These are phyloP conservation scores for Columba livia DNA, from an alignment of 2,113 vertebrate species.

Conservation along the genomic window DNA sequence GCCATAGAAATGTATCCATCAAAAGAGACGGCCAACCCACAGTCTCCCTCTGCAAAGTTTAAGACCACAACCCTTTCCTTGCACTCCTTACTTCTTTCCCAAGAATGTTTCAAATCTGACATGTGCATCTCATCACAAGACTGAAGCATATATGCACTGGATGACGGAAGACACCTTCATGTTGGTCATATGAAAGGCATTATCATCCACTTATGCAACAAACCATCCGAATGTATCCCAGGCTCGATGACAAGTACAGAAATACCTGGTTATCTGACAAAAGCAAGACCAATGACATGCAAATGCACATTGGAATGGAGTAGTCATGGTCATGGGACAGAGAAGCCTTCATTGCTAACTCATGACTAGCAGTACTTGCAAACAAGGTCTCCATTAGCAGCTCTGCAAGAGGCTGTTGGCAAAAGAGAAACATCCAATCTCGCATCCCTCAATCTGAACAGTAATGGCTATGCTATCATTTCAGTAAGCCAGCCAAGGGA, in stretches of 20 bases:
- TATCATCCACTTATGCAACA: background rate
- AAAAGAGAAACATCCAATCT: background rate
- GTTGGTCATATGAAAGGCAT: background rate
- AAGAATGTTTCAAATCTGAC: background rate
- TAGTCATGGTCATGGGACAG: background rate
- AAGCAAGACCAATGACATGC: background rate
- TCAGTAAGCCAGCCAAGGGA: fast-evolving
- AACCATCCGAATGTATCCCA: background rate
- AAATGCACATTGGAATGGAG: background rate
- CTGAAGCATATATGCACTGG: background rate
- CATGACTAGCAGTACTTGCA: background rate
- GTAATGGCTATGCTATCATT: background rate
- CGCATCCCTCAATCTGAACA: background rate
- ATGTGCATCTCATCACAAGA: background rate
- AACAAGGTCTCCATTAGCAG: background rate
- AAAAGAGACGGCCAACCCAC: background rate
- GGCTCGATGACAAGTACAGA: background rate
- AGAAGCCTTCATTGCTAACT: background rate
- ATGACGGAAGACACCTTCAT: background rate
- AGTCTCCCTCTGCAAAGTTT: no score
- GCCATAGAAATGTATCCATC: background rate
- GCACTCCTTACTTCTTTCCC: background rate
- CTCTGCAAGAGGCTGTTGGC: background rate
- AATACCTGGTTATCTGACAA: background rate
- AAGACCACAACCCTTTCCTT: background rate